Evolutionary conservation across 1,140 invertebrate genomes (phyloP).

Genomic region (Cyclargus thomasi): DNA sequence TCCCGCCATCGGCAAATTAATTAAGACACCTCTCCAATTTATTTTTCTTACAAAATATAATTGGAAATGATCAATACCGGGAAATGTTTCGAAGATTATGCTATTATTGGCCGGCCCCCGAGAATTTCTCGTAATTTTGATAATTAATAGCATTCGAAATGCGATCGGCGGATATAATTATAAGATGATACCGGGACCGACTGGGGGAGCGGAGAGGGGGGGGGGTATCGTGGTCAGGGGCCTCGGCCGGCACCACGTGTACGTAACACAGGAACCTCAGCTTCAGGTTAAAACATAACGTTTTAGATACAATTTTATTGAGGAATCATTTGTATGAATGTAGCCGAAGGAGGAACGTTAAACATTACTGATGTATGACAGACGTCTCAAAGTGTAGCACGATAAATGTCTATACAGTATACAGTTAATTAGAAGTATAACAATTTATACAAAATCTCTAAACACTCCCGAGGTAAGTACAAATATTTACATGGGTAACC

Average conservation of each 20-base stretch:
- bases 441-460: conserved; percentile 5
- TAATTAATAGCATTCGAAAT: no score
- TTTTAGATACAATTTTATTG: not conserved
- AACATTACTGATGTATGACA: not conserved
- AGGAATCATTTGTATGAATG: no score
- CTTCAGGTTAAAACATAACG: not conserved
- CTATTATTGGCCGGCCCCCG: no score
- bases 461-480: not conserved
- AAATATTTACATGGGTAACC: not conserved
- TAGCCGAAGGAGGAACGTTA: no score
- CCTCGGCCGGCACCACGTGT: not conserved
- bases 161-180: no score
- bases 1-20: not conserved
- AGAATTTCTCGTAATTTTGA: no score
- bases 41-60: conserved; percentile 8
- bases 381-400: not conserved
- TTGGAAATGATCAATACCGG: not conserved
- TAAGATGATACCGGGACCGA: no score
- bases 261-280: not conserved
- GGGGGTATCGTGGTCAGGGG: no score
- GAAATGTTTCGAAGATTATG: no score
- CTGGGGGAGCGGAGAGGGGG: no score
- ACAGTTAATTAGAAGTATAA: conserved; percentile 7
- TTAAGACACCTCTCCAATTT: not conserved
- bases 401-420: not conserved